A percentile compares a stretch with the other conserved stretches of the same genome.
phyloP scores from a whole-genome alignment of 30 jellyfish, hydroid and myxozoan species.

The Hydra vulgaris region DNA sequence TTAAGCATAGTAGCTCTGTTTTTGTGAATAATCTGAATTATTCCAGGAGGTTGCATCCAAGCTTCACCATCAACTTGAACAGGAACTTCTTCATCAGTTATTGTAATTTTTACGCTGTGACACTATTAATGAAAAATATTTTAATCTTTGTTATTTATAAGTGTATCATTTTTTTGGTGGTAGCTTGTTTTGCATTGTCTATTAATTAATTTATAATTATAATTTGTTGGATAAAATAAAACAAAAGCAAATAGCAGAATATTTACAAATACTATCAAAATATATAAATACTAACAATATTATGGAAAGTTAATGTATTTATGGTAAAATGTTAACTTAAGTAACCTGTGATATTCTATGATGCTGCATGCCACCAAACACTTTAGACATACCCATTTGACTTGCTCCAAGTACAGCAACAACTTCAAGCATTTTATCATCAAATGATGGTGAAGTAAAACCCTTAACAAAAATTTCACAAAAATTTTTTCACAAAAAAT shows the following conservation, averaged over 20 bases:
- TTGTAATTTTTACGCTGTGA: conserved; percentile 93
- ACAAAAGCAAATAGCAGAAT: not conserved
- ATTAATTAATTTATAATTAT: no score
- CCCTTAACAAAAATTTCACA: conserved; percentile 41
- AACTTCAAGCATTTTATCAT: conserved; percentile 95
- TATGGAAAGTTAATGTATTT: not conserved
- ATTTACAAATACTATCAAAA: not conserved
- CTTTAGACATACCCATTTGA: conserved; percentile 99
- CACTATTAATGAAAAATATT: conserved; percentile 27
- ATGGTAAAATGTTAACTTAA: not conserved
- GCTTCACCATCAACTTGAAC: conserved; percentile 99
- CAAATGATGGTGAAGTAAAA: conserved; percentile 83
- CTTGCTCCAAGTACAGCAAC: conserved; percentile 99
- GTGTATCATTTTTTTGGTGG: not conserved
- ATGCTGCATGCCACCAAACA: conserved; percentile 99
- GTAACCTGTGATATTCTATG: conserved; percentile 91
- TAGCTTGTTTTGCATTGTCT: no score
- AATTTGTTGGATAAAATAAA: no score
- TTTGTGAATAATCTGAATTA: conserved; percentile 81
- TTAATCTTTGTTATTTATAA: not conserved
- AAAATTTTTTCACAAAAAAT: not conserved
- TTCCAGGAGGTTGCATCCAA: conserved; percentile 92
- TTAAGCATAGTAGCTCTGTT: conserved; percentile 93
- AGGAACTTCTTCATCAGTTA: conserved; percentile 95
- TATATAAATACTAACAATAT: not conserved